Evolutionary conservation across 2,113 vertebrate species (phyloP).

Genomic region (Sisor rabdophorus): DNA sequence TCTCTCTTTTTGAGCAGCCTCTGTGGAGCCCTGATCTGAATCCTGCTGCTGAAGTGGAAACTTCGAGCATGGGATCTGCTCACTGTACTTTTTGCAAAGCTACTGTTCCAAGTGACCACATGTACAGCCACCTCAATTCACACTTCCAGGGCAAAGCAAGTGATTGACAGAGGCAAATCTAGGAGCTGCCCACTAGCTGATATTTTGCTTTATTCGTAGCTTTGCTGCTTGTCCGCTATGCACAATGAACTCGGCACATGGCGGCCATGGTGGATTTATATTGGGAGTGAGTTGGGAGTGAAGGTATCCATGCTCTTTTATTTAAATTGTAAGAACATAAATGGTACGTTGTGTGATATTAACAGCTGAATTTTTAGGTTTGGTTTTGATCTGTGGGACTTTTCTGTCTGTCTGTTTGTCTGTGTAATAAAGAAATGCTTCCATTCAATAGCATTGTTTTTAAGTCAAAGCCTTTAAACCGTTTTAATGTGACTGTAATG

Average conservation of each 20-base stretch:
- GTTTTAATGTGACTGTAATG: background rate
- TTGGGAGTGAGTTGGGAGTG: constrained; percentile 8
- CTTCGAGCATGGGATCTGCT: constrained; percentile 70
- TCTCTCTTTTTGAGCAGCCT: constrained; percentile 71
- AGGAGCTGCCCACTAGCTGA: constrained; percentile 46
- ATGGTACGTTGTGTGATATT: constrained; percentile 59
- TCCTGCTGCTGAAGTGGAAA: constrained; percentile 67
- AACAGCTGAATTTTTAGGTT: constrained; percentile 48
- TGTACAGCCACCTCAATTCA: constrained; percentile 92
- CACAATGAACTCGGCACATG: constrained; percentile 6
- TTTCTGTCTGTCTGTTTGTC: background rate
- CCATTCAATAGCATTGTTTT: constrained; percentile 6
- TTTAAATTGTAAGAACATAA: constrained; percentile 67
- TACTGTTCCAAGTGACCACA: constrained; percentile 82
- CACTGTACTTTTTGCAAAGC: constrained; percentile 91
- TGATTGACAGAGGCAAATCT: constrained; percentile 60
- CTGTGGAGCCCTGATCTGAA: constrained; percentile 79
- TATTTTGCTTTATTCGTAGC: constrained; percentile 32
- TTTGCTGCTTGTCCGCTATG: constrained; percentile 35
- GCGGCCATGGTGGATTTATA: constrained; percentile 25
- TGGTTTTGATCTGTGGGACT: constrained; percentile 6
- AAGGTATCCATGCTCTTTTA: constrained; percentile 52
- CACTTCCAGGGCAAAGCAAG: constrained; percentile 83
- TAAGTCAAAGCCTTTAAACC: background rate
- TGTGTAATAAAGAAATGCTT: constrained; percentile 56